Conservation (phyloP, 37 sponge, comb jelly and placozoan species). For the Beroe ovata region DNA sequence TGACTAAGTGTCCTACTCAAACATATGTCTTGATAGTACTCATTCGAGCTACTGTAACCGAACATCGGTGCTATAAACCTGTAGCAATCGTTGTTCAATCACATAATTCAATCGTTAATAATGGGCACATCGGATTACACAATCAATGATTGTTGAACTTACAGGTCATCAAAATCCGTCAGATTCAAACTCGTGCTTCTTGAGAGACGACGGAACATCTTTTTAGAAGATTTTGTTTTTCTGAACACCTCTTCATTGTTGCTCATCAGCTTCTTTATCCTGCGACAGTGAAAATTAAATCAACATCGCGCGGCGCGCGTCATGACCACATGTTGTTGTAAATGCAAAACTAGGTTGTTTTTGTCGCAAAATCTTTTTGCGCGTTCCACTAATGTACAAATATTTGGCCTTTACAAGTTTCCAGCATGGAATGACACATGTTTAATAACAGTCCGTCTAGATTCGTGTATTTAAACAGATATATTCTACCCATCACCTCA, state of each 20-base stretch:
- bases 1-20: slow-evolving; percentile 4
- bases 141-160: too few relatives aligned
- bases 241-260: slow-evolving; percentile 12
- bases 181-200: background rate
- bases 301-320: background rate
- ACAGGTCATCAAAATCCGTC: slow-evolving; percentile 36
- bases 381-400: background rate
- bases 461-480: too few relatives aligned
- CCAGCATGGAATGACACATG: background rate
- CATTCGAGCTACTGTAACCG: slow-evolving; percentile 30
- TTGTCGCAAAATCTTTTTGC: too few relatives aligned
- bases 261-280: slow-evolving; percentile 50
- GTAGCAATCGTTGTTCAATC: too few relatives aligned
- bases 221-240: background rate
- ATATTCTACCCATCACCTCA: too few relatives aligned
- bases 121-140: too few relatives aligned
- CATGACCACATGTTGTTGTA: background rate
- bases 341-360: background rate
- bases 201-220: slow-evolving; percentile 10
- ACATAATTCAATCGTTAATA: too few relatives aligned
- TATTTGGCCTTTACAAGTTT: background rate
- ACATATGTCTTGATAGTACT: slow-evolving; percentile 34
- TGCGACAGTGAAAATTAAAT: too few relatives aligned
- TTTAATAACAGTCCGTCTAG: background rate
- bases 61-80: slow-evolving; percentile 63